Evolutionary conservation across 2,888 invertebrate genomes (phyloP).

Genomic region (Actias luna): DNA sequence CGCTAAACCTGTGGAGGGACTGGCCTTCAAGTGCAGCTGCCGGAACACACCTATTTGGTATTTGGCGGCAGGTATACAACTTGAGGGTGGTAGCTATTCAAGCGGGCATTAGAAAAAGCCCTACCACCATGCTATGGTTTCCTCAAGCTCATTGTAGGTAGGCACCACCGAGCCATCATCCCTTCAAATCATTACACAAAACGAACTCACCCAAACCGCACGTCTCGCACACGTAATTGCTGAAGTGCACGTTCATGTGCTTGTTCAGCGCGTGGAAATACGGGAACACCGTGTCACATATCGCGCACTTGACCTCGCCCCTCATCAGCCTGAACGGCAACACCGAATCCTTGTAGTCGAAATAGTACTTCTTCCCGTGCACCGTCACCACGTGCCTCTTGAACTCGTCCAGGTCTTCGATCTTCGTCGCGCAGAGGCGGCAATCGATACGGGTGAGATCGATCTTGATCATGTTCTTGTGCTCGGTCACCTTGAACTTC

Average conservation of each 20-base stretch:
- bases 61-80: no score
- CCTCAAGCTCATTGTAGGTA: no score
- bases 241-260: slow-evolving; percentile 72
- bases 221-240: slow-evolving; percentile 70
- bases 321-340: slow-evolving; percentile 57
- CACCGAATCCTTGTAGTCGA: slow-evolving; percentile 56
- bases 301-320: slow-evolving; percentile 56
- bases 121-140: no score
- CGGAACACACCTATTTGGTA: no score
- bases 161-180: no score
- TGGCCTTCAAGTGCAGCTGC: no score
- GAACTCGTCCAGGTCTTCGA: slow-evolving; percentile 56
- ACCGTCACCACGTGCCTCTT: slow-evolving; percentile 51
- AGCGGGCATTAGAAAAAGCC: no score
- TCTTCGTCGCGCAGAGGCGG: slow-evolving; percentile 50
- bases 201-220: slow-evolving; percentile 58
- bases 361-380: slow-evolving; percentile 63
- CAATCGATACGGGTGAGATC: slow-evolving; percentile 68
- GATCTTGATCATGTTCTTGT: slow-evolving; percentile 69
- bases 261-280: slow-evolving; percentile 72
- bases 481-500: slow-evolving; percentile 63
- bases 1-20: no score
- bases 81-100: no score
- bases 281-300: slow-evolving; percentile 54
- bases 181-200: background rate